Conservation (phyloP, 2,888 invertebrate species). For the Tricholauxania praeusta region DNA sequence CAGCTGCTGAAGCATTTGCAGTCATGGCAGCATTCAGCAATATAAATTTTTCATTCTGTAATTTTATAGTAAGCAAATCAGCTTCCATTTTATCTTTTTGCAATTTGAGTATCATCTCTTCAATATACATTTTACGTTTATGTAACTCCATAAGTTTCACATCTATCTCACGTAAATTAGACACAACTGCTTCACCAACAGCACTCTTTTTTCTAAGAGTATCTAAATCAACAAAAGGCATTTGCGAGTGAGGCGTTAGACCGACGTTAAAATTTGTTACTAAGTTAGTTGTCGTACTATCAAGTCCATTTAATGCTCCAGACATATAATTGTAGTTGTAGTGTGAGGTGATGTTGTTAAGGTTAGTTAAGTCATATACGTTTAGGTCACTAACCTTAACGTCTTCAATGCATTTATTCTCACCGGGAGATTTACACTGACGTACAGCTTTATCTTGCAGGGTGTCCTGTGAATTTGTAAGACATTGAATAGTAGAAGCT, state of each 20-base stretch:
- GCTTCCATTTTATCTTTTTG: slow-evolving; percentile 65
- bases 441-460: not conserved
- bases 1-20: slow-evolving; percentile 43
- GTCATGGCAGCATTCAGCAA: slow-evolving; percentile 58
- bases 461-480: too few relatives aligned
- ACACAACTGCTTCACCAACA: slow-evolving; percentile 54
- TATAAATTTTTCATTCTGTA: slow-evolving; percentile 63
- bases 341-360: not conserved
- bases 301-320: not conserved
- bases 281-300: not conserved
- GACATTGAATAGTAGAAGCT: too few relatives aligned
- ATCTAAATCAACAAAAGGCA: slow-evolving; percentile 48
- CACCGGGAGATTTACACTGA: slow-evolving; percentile 50
- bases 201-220: slow-evolving; percentile 49
- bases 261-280: too few relatives aligned
- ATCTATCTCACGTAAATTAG: slow-evolving; percentile 62
- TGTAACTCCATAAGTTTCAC: slow-evolving; percentile 62
- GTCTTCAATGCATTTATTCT: slow-evolving; percentile 48
- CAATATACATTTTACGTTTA: slow-evolving; percentile 63
- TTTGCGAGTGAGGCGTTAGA: slow-evolving; percentile 34
- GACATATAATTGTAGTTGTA: not conserved
- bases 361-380: slow-evolving; percentile 3
- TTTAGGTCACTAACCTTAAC: slow-evolving; percentile 1
- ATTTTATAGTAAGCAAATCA: slow-evolving; percentile 59
- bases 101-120: slow-evolving; percentile 64